Percentiles rank a stretch among this genome's conserved stretches.
These are phyloP conservation scores for Caenorhabditis wallacei DNA, from an alignment of 2,888 invertebrate species.

Conservation along the genomic window DNA sequence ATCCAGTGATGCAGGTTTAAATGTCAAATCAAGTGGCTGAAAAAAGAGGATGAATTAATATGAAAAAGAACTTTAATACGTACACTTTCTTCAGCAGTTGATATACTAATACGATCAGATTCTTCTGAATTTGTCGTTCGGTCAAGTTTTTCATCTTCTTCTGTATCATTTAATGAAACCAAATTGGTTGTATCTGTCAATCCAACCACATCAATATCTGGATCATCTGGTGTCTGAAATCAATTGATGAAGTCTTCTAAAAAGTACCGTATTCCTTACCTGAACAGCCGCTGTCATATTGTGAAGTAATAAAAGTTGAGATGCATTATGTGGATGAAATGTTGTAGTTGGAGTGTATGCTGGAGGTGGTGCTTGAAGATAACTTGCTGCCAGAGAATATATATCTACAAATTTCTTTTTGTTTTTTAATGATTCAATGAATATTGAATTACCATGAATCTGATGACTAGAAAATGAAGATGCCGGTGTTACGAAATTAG, in stretches of 20 bases:
- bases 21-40: constrained; percentile 65
- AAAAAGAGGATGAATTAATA: not conserved
- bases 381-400: constrained; percentile 52
- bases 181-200: constrained; percentile 59
- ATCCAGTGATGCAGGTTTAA: constrained; percentile 42
- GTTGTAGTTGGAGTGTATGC: constrained; percentile 45
- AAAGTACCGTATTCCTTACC: not conserved
- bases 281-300: constrained; percentile 52
- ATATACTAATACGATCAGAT: constrained; percentile 50
- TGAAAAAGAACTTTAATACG: not conserved
- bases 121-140: constrained; percentile 32
- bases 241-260: not conserved
- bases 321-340: constrained; percentile 51
- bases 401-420: constrained; percentile 31
- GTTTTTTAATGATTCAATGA: not conserved
- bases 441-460: constrained; percentile 59
- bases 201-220: constrained; percentile 71
- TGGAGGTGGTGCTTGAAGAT: constrained; percentile 59
- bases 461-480: constrained; percentile 51
- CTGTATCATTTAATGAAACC: constrained; percentile 57
- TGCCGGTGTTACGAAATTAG: constrained; percentile 56
- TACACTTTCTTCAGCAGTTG: constrained; percentile 45
- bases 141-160: constrained; percentile 58
- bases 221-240: constrained; percentile 51
- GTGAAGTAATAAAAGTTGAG: constrained; percentile 58